Evolutionary conservation across 2,797 vertebrate species (phyloP), one percentile per base, ranked within the genome.

Genomic region (Dicrostonyx torquatus): DNA sequence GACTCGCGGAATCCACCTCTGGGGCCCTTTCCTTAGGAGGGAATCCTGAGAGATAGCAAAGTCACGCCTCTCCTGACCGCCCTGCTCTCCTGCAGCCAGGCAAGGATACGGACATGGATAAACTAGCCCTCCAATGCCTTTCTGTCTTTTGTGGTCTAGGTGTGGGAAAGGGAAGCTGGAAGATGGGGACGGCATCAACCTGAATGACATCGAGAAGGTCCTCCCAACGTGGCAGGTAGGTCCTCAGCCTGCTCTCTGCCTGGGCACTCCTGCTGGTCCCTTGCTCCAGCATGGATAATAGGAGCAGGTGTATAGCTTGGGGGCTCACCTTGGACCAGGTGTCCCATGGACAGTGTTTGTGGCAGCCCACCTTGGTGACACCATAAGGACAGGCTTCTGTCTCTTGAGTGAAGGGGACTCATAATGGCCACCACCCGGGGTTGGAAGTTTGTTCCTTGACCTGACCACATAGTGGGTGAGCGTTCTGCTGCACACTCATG

Each of bases 201-300:
- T 99, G 98, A 99, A 99, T 0, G 99, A 99, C 98, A 99, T 99
- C 26, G 99, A 99, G 97, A 99, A 99, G 96, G 99, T 99, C 93
- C 99, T 99, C 53, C 99, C 99, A 0, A 98, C 98, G 94, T 99
- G 99, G 98, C 99, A 99, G 95, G 99, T 99, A 98, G 98, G 99
- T 98, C 60, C 29, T 55, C 5, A 3, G 29, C 40, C 66, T 20
- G 3, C 2, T 29, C 26, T 53, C 14, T 4, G 68, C 82, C 68
- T 62, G 1, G 17, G 12, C 15, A 13, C 45, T 12, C n/a, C 1
- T 75, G 11, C 55, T 18, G 64, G 45, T 17, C 4, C 50, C 85
- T 73, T 5, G 34, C 40, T 55, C n/a, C 14, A 8, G 17, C 73
- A 1, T 45, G 53, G 18, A 1, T 11, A 0, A 1, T 40, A 4